These are phyloP conservation scores for Prosapia bicincta DNA, from an alignment of 2,888 invertebrate species.

Conservation along the genomic window DNA sequence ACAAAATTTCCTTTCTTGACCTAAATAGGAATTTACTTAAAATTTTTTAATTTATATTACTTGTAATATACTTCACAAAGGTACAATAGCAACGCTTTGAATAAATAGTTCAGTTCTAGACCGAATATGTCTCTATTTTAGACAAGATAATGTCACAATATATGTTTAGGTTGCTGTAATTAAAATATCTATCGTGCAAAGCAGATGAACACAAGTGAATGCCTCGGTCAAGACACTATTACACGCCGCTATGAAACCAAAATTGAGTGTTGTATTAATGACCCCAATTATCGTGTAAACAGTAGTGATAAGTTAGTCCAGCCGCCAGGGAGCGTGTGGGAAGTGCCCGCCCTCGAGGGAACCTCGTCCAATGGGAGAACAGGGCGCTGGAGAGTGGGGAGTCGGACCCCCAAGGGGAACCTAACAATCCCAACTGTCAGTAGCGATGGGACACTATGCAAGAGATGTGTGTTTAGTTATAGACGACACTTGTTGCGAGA, in stretches of 20 bases:
- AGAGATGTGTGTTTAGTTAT: not conserved
- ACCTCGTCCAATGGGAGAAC: slow-evolving; percentile 18
- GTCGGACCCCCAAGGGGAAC: slow-evolving; percentile 4
- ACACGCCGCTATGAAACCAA: not conserved
- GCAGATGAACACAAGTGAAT: too few relatives aligned
- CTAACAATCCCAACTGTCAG: not conserved
- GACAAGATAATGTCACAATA: too few relatives aligned
- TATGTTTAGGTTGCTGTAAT: too few relatives aligned
- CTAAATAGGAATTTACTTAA: too few relatives aligned
- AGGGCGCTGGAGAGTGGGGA: slow-evolving; percentile 7
- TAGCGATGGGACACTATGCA: slow-evolving; percentile 3
- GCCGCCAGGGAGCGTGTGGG: slow-evolving; percentile 14
- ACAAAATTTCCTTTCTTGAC: too few relatives aligned
- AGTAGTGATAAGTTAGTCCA: slow-evolving; percentile 4
- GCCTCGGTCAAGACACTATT: not conserved
- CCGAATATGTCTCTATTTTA: too few relatives aligned
- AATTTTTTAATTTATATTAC: too few relatives aligned
- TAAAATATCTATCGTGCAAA: too few relatives aligned
- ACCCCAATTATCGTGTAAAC: not conserved
- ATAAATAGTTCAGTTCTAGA: too few relatives aligned
- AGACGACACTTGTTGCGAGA: too few relatives aligned
- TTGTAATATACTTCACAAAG: too few relatives aligned
- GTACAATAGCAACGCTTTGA: too few relatives aligned
- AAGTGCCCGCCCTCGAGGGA: slow-evolving; percentile 24
- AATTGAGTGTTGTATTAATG: not conserved